Evolutionary conservation across 2,888 invertebrate species (phyloP).

Genomic region (Lasioglossum morio): DNA sequence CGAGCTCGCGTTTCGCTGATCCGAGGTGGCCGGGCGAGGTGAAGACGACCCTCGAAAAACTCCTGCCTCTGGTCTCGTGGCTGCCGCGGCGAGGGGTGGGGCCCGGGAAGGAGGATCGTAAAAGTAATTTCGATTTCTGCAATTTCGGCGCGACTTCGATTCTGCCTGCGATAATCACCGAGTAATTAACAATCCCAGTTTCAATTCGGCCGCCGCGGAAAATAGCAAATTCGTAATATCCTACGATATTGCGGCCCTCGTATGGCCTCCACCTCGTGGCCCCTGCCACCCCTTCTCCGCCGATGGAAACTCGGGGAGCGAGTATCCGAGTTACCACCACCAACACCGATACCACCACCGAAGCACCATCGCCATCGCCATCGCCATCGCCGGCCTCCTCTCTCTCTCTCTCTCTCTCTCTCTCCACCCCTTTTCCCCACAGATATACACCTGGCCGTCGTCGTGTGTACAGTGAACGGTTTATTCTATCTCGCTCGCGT

Average conservation of each 20-base stretch:
- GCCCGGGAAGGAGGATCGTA: slow-evolving; percentile 51
- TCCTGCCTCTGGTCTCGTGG: neutral
- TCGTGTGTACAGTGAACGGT: neutral
- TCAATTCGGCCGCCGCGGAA: slow-evolving; percentile 83
- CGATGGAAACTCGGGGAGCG: slow-evolving; percentile 57
- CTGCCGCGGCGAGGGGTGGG: neutral
- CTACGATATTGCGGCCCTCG: slow-evolving; percentile 83
- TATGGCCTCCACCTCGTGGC: slow-evolving; percentile 65
- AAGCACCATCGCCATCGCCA: slow-evolving; percentile 29
- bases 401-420: neutral
- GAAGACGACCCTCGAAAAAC: slow-evolving; percentile 9
- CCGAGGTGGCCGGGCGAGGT: neutral
- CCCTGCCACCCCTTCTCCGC: slow-evolving; percentile 43
- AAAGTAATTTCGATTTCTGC: slow-evolving; percentile 82
- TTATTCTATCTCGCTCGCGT: slow-evolving; percentile 16
- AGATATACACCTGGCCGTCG: slow-evolving; percentile 31
- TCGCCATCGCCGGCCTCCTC: neutral
- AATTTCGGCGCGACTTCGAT: slow-evolving; percentile 78
- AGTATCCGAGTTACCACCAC: slow-evolving; percentile 61
- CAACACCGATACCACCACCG: slow-evolving; percentile 13
- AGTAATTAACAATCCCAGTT: slow-evolving; percentile 85
- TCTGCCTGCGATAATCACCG: slow-evolving; percentile 82
- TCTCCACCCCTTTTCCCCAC: slow-evolving; percentile 28
- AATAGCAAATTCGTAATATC: slow-evolving; percentile 85
- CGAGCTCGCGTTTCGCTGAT: neutral